Conservation (phyloP, 2,113 vertebrate species). For the Protobothrops mucrosquamatus region DNA sequence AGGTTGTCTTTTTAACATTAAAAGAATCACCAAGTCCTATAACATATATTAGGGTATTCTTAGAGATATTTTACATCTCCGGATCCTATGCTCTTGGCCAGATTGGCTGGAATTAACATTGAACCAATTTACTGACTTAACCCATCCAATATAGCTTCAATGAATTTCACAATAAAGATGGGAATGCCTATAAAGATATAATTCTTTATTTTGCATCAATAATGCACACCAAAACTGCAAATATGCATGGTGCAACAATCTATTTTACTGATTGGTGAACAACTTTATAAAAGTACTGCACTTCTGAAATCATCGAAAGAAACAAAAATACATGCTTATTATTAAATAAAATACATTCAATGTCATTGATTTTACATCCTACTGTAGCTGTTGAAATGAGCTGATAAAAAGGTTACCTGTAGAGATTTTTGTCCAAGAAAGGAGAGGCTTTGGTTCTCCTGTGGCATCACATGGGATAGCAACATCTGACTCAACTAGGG, state of each 20-base stretch:
- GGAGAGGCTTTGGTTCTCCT: slow-evolving; percentile 79
- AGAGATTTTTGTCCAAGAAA: slow-evolving; percentile 87
- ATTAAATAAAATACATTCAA: neutral
- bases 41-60: neutral
- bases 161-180: neutral
- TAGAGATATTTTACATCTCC: neutral
- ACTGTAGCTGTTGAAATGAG: neutral
- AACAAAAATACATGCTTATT: neutral
- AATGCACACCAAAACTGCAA: neutral
- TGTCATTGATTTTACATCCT: neutral
- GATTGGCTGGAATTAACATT: neutral
- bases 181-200: neutral
- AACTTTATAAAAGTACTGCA: neutral
- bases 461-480: slow-evolving; percentile 79
- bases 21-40: neutral
- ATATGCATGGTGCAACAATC: neutral
- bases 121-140: neutral
- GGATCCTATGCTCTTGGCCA: neutral
- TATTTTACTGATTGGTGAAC: neutral
- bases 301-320: neutral
- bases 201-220: neutral
- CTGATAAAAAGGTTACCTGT: slow-evolving; percentile 73
- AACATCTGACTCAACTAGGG: slow-evolving; percentile 76
- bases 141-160: neutral
- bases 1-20: neutral